Evolutionary conservation across 2,113 vertebrate genomes (phyloP).

Genomic region (Cranoglanis bouderius): DNA sequence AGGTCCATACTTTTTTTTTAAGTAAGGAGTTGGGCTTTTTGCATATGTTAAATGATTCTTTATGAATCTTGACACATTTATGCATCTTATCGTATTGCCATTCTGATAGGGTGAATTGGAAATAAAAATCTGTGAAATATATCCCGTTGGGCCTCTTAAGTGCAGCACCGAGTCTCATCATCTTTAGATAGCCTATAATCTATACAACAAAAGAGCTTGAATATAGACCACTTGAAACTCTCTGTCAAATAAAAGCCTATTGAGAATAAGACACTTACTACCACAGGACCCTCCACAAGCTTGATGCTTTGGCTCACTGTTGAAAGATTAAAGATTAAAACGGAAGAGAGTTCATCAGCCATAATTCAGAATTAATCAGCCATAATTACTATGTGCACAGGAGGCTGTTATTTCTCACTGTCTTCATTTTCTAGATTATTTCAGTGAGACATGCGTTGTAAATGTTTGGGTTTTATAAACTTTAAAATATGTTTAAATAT

Average conservation of each 20-base stretch:
- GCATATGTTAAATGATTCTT: neutral
- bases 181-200: neutral
- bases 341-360: neutral
- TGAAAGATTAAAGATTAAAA: neutral
- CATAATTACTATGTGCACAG: neutral
- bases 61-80: neutral
- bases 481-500: neutral
- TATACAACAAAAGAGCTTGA: neutral
- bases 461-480: neutral
- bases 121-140: neutral
- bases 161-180: neutral
- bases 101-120: neutral
- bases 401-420: neutral
- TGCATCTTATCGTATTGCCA: neutral
- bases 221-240: neutral
- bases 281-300: no score
- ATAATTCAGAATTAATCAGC: neutral
- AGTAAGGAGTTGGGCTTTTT: neutral
- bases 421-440: neutral
- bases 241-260: neutral
- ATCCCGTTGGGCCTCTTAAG: neutral
- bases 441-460: neutral
- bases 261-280: neutral
- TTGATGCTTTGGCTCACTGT: neutral
- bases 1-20: neutral